Percentiles rank a stretch among this genome's conserved stretches.
Evolutionary conservation across 2,888 invertebrate genomes (phyloP).

Genomic region (Electrophaes corylata): DNA sequence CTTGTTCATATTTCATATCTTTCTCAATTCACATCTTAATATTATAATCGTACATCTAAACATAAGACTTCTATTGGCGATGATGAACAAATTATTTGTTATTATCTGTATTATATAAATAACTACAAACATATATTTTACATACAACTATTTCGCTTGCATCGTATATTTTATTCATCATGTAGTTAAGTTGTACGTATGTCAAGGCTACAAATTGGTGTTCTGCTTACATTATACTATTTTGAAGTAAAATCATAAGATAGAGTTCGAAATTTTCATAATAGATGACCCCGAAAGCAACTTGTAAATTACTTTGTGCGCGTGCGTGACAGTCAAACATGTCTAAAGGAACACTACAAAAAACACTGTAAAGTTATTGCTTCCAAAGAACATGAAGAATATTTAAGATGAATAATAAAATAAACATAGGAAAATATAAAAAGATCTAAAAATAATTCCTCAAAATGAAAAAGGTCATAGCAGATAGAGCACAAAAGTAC

Average conservation of each 20-base stretch:
- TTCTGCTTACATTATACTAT: slow-evolving; percentile 73
- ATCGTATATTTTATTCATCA: slow-evolving; percentile 35
- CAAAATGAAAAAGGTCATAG: slow-evolving; percentile 45
- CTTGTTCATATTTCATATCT: slow-evolving; percentile 24
- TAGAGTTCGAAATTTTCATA: slow-evolving; percentile 52
- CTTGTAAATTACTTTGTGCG: slow-evolving; percentile 67
- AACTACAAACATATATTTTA: slow-evolving; percentile 38
- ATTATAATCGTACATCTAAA: slow-evolving; percentile 35
- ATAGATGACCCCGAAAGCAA: slow-evolving; percentile 70
- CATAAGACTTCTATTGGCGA: slow-evolving; percentile 41
- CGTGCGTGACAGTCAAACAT: slow-evolving; percentile 63
- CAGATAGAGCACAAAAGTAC: slow-evolving; percentile 61
- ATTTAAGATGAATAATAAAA: background rate
- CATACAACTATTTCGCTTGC: slow-evolving; percentile 26
- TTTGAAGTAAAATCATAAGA: slow-evolving; percentile 55
- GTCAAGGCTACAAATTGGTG: slow-evolving; percentile 78
- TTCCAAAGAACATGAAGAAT: slow-evolving; percentile 18
- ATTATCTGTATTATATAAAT: slow-evolving; percentile 37
- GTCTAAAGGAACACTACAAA: slow-evolving; percentile 15
- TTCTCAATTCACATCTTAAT: slow-evolving; percentile 32
- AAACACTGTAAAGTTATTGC: slow-evolving; percentile 15
- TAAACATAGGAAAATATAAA: slow-evolving; percentile 18
- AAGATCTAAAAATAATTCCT: slow-evolving; percentile 13
- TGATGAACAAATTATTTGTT: slow-evolving; percentile 33
- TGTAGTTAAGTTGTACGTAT: slow-evolving; percentile 40